Evolutionary conservation across 1,140 invertebrate genomes (phyloP), one percentile per base, ranked within the genome.

Genomic region (Teleogryllus occipitalis): DNA sequence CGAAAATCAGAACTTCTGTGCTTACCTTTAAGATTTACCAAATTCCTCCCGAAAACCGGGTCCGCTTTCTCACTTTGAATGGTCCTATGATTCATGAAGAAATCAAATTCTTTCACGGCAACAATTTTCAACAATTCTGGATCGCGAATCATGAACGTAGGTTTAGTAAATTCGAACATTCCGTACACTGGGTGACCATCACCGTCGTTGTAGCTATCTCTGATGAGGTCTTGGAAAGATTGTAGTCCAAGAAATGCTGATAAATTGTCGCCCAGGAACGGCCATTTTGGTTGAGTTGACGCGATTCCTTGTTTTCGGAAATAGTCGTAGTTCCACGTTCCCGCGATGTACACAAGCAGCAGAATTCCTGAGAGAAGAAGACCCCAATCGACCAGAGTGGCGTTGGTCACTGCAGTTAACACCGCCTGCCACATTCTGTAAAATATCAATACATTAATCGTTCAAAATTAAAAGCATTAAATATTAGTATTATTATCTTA

Each of bases 281-380:
- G 82, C 0, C 82, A 85, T 0, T 39, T 39, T 5, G 89, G 88
- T 22, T 86, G 84, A 49, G 83, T 84, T 74, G 82, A 86, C 0
- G 85, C 85, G 8, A 89, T 86, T 0, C 84, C 84, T 7, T 82
- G 84, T 8, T 83, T 84, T 65, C 84, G 81, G 88, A 88, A 89
- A 77, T 86, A 89, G 77, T 86, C 83, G 79, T 86, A 87, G 0
- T 85, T 88, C 39, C 85, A 82, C 0, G 86, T 87, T 18, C 75
- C 75, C 14, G 14, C 14, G 15, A 76, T 18, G 22, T 76, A 76
- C 22, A 76, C 12, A 18, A 27, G 14, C 14, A 27, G 14, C 21
- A 76, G 12, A 14, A 76, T 2, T 5, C 21, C 75, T 15, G n/a
- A n/a, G n/a, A 72, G 14, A n/a, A 72, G 14, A 72, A 72, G 65